Evolutionary conservation across 2,113 vertebrate genomes (phyloP), one percentile per base, ranked within the genome.

Genomic region (zebrafish (Danio rerio)): DNA sequence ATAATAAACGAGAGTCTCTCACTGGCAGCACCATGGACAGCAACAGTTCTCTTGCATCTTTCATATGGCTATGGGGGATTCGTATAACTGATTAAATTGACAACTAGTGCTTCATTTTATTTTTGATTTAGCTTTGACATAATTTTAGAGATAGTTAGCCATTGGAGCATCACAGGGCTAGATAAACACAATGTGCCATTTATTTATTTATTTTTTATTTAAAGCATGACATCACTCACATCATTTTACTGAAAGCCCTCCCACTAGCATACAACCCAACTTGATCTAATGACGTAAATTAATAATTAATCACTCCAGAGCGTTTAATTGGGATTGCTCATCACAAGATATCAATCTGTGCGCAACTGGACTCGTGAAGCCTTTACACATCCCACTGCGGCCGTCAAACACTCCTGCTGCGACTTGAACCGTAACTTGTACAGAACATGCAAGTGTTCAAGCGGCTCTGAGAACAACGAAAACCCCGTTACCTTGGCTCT

Each of bases 401-500:
- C 43, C 74, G 43, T 49, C 71, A 58, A 13, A 59, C 40, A 45
- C 11, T 47, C 16, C 13, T 31, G 11, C 7, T 50, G 7, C 43
- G 31, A 61, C 53, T 70, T n/a, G 5, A 69, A 20, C 12, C 13
- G 20, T 16, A 70, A 42, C 65, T 50, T 74, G 5, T 7, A 58
- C 8, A 5, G 3, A 65, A n/a, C 15, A 10, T 40, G 12, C 16
- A 5, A 56, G 71, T 56, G 52, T 7, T 58, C 8, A 76, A 10
- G n/a, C 15, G 9, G 31, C 58, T 78, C n/a, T 63, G n/a, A 62
- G 45, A 21, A 78, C 61, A 31, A 66, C 9, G 6, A 79, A 79
- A 78, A 21, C 9, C 9, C 76, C 16, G 8, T 91, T 96, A 98
- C 96, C 97, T 97, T 94, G 92, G 91, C 94, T 91, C 94, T 94